These are phyloP conservation scores for Diaprepes abbreviatus DNA, from an alignment of 2,888 invertebrate genomes.

Conservation along the genomic window DNA sequence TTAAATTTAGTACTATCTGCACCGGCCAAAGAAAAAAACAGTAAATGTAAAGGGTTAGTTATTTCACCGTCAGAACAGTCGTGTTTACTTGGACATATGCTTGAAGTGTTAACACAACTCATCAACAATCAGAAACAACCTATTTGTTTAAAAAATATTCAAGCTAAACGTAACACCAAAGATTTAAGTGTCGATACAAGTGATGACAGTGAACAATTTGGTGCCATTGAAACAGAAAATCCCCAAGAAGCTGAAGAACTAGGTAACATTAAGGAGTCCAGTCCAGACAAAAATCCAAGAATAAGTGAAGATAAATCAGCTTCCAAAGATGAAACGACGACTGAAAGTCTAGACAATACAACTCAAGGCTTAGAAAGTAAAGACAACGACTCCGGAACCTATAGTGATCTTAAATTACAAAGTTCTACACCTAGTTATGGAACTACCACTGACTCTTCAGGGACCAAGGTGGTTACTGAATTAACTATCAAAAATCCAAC, in stretches of 20 bases:
- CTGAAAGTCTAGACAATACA: too few relatives aligned
- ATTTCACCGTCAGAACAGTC: constrained; percentile 56
- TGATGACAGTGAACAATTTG: not conserved
- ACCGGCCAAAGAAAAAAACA: constrained; percentile 41
- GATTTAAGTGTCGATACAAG: too few relatives aligned
- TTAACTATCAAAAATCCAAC: too few relatives aligned
- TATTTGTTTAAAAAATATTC: constrained; percentile 35
- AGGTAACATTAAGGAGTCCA: too few relatives aligned
- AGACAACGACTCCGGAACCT: too few relatives aligned
- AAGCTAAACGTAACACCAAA: not conserved
- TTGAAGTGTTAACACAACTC: constrained; percentile 57
- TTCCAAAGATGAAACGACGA: too few relatives aligned
- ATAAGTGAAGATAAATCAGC: constrained; percentile 1
- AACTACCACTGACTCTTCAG: too few relatives aligned
- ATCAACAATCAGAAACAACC: constrained; percentile 53
- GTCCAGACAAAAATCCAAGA: not conserved
- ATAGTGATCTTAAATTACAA: too few relatives aligned
- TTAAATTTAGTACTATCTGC: constrained; percentile 36
- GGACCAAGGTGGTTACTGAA: too few relatives aligned
- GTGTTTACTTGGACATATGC: constrained; percentile 57
- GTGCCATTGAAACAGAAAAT: not conserved
- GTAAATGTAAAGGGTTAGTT: constrained; percentile 46
- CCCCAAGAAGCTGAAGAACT: too few relatives aligned
- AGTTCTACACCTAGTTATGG: too few relatives aligned
- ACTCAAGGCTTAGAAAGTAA: too few relatives aligned